Evolutionary conservation across 2,797 vertebrate genomes (phyloP).

Genomic region (Sylvilagus floridanus): DNA sequence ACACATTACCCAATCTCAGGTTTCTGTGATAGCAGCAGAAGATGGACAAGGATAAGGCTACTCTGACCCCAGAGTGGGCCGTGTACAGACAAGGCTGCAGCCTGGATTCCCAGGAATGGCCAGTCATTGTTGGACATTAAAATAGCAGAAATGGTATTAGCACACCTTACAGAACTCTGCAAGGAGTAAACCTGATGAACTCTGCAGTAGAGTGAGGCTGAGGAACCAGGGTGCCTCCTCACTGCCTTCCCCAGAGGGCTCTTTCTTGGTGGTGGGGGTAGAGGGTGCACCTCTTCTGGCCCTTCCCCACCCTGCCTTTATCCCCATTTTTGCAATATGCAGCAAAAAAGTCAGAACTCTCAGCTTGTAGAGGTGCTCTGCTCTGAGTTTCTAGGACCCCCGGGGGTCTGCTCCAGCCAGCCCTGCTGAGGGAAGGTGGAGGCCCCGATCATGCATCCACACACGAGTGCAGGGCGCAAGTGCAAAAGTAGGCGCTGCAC

Average conservation of each 20-base stretch:
- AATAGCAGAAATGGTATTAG: neutral
- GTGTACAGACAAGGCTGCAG: neutral
- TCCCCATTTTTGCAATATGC: neutral
- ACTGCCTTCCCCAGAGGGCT: neutral
- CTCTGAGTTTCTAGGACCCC: neutral
- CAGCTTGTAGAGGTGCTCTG: neutral
- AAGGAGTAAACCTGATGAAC: neutral
- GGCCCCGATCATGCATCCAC: neutral
- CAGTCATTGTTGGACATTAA: neutral
- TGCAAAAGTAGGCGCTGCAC: neutral
- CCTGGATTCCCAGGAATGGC: neutral
- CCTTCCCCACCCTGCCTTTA: neutral
- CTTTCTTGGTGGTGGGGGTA: fast-evolving
- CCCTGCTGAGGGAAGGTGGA: no score
- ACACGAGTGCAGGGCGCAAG: neutral
- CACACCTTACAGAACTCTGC: neutral
- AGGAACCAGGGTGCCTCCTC: neutral
- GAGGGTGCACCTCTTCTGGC: neutral
- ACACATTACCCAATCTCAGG: neutral
- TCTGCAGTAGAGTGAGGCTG: neutral
- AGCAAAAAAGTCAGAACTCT: neutral
- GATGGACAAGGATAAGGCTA: neutral
- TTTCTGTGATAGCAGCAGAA: neutral
- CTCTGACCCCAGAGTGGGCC: neutral
- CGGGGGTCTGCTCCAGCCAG: neutral